Evolutionary conservation across 2,113 vertebrate genomes (phyloP), one percentile per base, ranked within the genome.

Genomic region (Myrmophylax atrothorax): DNA sequence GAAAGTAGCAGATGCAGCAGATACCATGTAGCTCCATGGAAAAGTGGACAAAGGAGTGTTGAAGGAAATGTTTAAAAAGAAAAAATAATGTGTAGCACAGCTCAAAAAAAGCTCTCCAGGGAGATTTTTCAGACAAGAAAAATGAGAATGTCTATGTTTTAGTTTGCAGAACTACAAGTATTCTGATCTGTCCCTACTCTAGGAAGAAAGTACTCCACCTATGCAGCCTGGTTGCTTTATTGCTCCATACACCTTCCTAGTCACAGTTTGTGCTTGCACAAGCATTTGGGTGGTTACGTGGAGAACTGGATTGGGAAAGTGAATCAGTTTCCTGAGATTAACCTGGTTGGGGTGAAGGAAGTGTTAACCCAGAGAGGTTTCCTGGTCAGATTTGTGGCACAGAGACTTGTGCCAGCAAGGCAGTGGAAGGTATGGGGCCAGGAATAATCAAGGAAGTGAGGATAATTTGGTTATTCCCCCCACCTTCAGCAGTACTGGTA

Each of bases 261-360:
- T 91, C 85, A 70, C 33, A 40, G 40, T 44, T 56, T n/a, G 26
- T 68, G 69, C 26, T 93, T 91, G 64, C 10, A 18, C 47, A 93
- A 82, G 64, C 56, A 7, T 63, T 81, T 78, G 62, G 47, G 82
- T 72, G 58, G 58, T 52, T 56, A 9, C 62, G 62, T 68, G 67
- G 63, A 40, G 37, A 73, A 35, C 49, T 90, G 40, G 31, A 46
- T 85, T 83, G 49, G 88, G n/a, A 93, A 83, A 76, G 19, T 69
- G 35, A 85, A 46, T 83, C 70, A 69, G 14, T 87, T 93, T 73
- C 81, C 70, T 85, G 74, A 82, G 44, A 79, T 87, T 50, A 78
- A 68, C 66, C 47, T 78, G 33, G 3, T 20, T 56, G 40, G 14
- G 52, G n/a, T 13, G 20, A 19, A 64, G 82, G 78, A 91, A 82